Percentiles rank a stretch among this genome's conserved stretches.
phyloP scores from a whole-genome alignment of 2,113 vertebrate species.

The Salminus brasiliensis region DNA sequence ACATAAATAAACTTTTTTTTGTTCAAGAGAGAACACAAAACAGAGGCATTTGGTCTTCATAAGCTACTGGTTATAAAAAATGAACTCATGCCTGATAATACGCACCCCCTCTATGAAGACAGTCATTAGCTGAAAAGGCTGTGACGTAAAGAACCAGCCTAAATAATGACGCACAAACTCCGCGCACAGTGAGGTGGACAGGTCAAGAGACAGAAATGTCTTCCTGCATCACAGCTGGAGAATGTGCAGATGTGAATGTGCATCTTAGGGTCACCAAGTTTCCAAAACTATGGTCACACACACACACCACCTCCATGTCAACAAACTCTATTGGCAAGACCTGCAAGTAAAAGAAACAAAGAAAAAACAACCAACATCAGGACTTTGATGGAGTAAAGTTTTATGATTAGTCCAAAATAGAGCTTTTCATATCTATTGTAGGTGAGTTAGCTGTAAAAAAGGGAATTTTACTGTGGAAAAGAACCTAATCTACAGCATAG shows the following conservation, averaged over 20 bases:
- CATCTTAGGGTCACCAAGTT: conserved; percentile 26
- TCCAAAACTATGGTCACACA: conserved; percentile 36
- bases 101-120: background rate
- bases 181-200: conserved; percentile 6
- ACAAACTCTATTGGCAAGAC: background rate
- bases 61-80: background rate
- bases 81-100: background rate
- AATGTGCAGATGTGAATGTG: conserved; percentile 32
- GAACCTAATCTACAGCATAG: background rate
- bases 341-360: background rate
- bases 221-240: conserved; percentile 29
- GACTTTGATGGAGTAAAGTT: conserved; percentile 23
- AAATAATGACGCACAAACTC: background rate
- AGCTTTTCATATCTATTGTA: background rate
- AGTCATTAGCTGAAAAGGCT: background rate
- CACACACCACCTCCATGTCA: conserved; percentile 21
- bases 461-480: background rate
- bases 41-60: background rate
- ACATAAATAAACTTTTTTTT: no score
- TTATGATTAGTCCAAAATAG: background rate
- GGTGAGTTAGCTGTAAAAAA: background rate
- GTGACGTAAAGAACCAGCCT: background rate
- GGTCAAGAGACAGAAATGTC: conserved; percentile 23
- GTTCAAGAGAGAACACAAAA: background rate
- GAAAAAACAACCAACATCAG: background rate